phyloP scores from a whole-genome alignment of 1,140 invertebrate species.

The Ceratina japonica region DNA sequence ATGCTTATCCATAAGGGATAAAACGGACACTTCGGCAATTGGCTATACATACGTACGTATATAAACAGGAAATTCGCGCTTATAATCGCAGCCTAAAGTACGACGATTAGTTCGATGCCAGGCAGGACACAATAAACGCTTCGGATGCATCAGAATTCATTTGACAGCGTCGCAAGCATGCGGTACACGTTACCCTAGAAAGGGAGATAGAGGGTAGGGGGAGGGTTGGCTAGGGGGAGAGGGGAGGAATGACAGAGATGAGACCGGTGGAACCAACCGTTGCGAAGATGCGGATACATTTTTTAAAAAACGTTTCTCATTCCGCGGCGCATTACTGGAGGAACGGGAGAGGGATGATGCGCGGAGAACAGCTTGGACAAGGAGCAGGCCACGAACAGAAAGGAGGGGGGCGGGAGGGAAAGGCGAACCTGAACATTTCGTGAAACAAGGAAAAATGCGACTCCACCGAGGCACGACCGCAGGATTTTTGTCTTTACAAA shows the following conservation, averaged over 20 bases:
- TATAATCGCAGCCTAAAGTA: no score
- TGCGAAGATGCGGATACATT: slow-evolving; percentile 75
- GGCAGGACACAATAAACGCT: background rate
- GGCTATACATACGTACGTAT: no score
- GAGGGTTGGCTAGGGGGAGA: background rate
- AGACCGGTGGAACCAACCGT: slow-evolving; percentile 20
- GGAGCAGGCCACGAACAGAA: slow-evolving; percentile 46
- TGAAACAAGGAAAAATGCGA: slow-evolving; percentile 80
- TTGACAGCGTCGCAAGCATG: slow-evolving; percentile 52
- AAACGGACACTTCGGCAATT: no score
- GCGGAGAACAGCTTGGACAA: slow-evolving; percentile 57
- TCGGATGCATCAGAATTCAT: slow-evolving; percentile 51
- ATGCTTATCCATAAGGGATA: background rate
- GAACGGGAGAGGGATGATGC: slow-evolving; percentile 69
- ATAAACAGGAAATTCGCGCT: no score
- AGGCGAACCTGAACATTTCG: slow-evolving; percentile 76
- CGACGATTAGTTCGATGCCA: background rate
- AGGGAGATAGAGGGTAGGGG: background rate
- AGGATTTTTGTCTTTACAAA: slow-evolving; percentile 81
- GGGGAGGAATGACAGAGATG: background rate
- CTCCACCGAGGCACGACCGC: slow-evolving; percentile 77
- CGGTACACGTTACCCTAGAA: slow-evolving; percentile 33
- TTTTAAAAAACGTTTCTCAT: slow-evolving; percentile 79
- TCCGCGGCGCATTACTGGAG: slow-evolving; percentile 73
- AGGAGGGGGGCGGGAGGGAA: slow-evolving; percentile 37